Evolutionary conservation across 2,888 invertebrate species (phyloP).

Genomic region (Cheilosia impressa): DNA sequence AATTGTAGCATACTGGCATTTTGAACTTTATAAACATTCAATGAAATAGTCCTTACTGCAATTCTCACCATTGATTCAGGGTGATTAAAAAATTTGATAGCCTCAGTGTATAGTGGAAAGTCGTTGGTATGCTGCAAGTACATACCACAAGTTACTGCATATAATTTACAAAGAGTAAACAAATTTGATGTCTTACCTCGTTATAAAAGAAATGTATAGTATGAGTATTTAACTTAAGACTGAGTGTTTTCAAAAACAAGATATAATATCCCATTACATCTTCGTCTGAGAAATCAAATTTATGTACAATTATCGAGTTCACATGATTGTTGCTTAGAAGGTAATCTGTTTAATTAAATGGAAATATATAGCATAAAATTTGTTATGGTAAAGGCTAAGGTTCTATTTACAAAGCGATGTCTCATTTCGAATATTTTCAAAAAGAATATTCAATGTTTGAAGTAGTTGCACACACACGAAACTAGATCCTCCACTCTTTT

Average conservation of each 20-base stretch:
- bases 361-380: not conserved
- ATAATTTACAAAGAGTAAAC: too few relatives aligned
- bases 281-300: constrained; percentile 99
- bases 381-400: not conserved
- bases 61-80: constrained; percentile 99
- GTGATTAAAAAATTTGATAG: constrained; percentile 99
- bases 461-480: constrained; percentile 98
- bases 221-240: constrained; percentile 97
- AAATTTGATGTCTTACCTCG: constrained; percentile 86
- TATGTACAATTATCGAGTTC: constrained; percentile 99
- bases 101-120: constrained; percentile 99
- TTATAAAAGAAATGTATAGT: constrained; percentile 99
- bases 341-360: constrained; percentile 89
- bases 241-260: constrained; percentile 98
- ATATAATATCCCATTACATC: constrained; percentile 99
- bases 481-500: constrained; percentile 96
- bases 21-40: constrained; percentile 98
- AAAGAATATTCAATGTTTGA: constrained; percentile 98
- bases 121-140: constrained; percentile 93
- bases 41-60: constrained; percentile 97
- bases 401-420: constrained; percentile 97
- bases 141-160: not conserved
- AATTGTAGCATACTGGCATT: constrained; percentile 97
- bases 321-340: constrained; percentile 99
- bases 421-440: constrained; percentile 99